These are phyloP conservation scores for Podotricha telesiphe DNA, from an alignment of 2,888 invertebrate genomes.

Conservation along the genomic window DNA sequence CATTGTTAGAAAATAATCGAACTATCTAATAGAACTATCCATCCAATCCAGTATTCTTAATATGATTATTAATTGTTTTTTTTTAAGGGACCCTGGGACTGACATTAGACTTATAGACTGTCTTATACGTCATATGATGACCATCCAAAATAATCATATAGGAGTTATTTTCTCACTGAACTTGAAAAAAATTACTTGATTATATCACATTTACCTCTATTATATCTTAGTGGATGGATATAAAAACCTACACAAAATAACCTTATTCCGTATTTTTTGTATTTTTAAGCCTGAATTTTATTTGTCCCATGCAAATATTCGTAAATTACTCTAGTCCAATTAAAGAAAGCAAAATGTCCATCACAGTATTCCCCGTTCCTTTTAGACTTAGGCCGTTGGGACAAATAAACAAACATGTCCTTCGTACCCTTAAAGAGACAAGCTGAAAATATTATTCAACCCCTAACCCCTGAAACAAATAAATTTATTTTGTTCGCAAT, in stretches of 20 bases:
- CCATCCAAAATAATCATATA: too few species aligned
- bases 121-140: too few species aligned
- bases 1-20: too few species aligned
- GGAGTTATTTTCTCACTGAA: too few species aligned
- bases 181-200: too few species aligned
- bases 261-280: slow-evolving; percentile 3
- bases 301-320: slow-evolving; percentile 23
- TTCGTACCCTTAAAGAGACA: slow-evolving; percentile 6
- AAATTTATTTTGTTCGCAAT: slow-evolving; percentile 41
- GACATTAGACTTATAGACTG: too few species aligned
- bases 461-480: slow-evolving; percentile 30
- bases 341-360: slow-evolving; percentile 25
- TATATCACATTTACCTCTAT: too few species aligned
- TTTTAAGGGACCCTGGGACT: too few species aligned
- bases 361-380: slow-evolving; percentile 15
- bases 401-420: slow-evolving; percentile 10
- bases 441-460: slow-evolving; percentile 30
- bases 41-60: too few species aligned
- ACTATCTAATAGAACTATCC: too few species aligned
- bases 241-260: not conserved
- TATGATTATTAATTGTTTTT: too few species aligned
- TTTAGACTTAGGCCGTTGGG: slow-evolving; percentile 8
- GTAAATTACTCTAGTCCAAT: slow-evolving; percentile 25
- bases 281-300: slow-evolving; percentile 6
- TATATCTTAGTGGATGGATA: not conserved